A percentile compares a stretch with the other conserved stretches of the same genome.
Evolutionary conservation across 2,113 vertebrate species (phyloP).

Genomic region (Tragelaphus scriptus): DNA sequence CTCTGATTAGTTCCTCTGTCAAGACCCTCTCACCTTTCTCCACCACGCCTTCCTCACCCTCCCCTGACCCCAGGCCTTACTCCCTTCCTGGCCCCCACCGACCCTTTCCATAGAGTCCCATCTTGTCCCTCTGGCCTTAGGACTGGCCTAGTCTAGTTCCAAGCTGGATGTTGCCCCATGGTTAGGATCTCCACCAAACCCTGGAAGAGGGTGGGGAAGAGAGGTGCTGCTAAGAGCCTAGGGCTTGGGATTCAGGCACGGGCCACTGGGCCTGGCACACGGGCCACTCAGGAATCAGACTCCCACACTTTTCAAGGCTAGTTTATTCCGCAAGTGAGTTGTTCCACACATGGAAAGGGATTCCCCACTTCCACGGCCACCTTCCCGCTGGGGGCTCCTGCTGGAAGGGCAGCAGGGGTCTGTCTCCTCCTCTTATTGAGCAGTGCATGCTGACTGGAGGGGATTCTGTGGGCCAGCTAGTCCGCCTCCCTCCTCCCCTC

Average conservation of each 20-base stretch:
- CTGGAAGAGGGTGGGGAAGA: neutral
- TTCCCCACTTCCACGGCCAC: neutral
- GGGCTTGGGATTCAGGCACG: neutral
- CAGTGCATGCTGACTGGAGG: neutral
- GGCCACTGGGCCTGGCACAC: neutral
- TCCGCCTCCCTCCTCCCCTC: fast-evolving
- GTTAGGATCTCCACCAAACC: neutral
- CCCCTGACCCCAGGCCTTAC: neutral
- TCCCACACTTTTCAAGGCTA: neutral
- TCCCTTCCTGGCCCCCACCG: neutral
- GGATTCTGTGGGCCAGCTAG: neutral
- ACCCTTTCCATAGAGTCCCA: neutral
- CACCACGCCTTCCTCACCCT: neutral
- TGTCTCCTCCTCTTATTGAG: neutral
- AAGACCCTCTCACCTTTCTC: neutral
- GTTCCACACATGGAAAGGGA: fast-evolving
- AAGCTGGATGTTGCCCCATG: neutral
- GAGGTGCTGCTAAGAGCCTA: neutral
- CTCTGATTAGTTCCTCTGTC: neutral
- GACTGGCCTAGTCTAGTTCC: neutral
- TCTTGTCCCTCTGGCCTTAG: neutral
- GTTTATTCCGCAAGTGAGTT: neutral
- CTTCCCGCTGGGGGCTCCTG: neutral
- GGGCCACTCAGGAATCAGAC: neutral
- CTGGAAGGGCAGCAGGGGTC: neutral